Percentiles rank a stretch among this genome's conserved stretches.
phyloP scores from a whole-genome alignment of 2,113 vertebrate species.

The Pluvialis apricaria region DNA sequence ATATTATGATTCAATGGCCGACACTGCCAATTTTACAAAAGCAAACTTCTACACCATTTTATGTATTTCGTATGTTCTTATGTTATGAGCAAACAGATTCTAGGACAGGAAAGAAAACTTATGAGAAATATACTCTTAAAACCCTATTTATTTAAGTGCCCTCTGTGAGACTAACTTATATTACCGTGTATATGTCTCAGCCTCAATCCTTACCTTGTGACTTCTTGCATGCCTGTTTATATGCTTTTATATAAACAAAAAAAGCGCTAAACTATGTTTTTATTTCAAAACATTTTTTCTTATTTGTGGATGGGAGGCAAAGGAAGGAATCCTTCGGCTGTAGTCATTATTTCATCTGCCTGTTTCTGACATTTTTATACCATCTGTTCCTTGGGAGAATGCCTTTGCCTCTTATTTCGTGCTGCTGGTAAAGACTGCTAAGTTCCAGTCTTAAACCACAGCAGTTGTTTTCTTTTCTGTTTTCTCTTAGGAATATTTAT shows the following conservation, averaged over 20 bases:
- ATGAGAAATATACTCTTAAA: background rate
- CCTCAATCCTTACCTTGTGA: background rate
- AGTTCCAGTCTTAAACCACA: background rate
- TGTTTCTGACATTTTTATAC: background rate
- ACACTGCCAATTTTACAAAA: background rate
- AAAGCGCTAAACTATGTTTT: background rate
- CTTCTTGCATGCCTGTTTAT: background rate
- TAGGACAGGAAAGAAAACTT: background rate
- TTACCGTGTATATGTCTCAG: background rate
- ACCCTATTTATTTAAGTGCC: background rate
- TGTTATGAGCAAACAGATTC: background rate
- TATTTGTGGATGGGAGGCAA: background rate
- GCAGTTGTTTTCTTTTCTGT: background rate
- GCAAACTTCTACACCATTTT: background rate
- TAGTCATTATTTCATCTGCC: background rate
- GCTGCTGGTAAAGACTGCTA: background rate
- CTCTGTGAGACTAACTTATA: background rate
- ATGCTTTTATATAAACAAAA: background rate
- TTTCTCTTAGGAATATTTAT: background rate
- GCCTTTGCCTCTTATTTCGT: background rate
- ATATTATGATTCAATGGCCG: background rate
- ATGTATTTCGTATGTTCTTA: background rate
- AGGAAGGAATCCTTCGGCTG: background rate
- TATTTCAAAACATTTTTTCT: background rate
- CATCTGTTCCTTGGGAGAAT: background rate